phyloP scores from a whole-genome alignment of 2,797 vertebrate genomes.

The Clarias fuscus region DNA sequence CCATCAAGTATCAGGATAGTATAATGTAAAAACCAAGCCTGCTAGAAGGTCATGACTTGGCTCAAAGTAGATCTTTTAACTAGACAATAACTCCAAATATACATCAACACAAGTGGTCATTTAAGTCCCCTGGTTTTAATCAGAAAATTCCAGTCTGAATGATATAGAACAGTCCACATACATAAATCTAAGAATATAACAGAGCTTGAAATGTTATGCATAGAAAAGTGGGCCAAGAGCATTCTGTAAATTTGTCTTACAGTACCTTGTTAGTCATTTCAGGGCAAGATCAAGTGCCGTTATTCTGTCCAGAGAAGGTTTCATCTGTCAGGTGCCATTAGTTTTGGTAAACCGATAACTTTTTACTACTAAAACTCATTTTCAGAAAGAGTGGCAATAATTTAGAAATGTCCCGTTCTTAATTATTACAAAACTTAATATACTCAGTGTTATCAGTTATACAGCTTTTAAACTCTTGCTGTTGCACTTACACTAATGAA shows the following conservation, averaged over 20 bases:
- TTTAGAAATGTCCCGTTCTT: background rate
- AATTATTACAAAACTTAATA: background rate
- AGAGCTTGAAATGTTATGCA: background rate
- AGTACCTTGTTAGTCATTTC: background rate
- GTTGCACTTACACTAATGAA: background rate
- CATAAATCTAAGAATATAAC: background rate
- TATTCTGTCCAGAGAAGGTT: background rate
- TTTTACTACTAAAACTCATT: background rate
- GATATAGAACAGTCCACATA: background rate
- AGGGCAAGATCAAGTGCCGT: background rate
- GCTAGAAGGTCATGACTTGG: background rate
- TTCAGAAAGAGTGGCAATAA: background rate
- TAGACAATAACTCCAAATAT: background rate
- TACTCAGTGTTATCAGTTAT: background rate
- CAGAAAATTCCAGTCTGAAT: background rate
- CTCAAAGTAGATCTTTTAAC: background rate
- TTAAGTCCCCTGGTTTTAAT: conserved; percentile 1
- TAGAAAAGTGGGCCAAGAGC: background rate
- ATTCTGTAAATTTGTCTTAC: background rate
- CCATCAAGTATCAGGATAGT: background rate
- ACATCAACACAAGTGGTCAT: background rate
- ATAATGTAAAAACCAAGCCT: background rate
- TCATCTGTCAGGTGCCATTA: background rate
- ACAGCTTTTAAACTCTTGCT: background rate
- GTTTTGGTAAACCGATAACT: background rate